Conservation (phyloP, 2,888 invertebrate genomes). For the Dolichopus griseipennis region DNA sequence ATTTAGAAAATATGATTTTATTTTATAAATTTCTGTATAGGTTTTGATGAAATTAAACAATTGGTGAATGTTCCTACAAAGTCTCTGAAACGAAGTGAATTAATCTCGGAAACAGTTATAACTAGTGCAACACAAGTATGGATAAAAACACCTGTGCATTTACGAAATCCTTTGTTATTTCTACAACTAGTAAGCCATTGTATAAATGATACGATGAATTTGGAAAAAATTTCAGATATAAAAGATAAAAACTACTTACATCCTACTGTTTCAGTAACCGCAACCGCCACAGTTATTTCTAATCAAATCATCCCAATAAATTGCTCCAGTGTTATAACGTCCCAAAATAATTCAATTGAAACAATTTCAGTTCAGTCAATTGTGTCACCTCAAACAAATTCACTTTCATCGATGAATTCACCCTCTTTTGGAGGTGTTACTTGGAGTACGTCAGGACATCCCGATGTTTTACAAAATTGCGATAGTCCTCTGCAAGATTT, state of each 20-base stretch:
- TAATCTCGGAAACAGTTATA: slow-evolving; percentile 26
- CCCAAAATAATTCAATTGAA: slow-evolving; percentile 13
- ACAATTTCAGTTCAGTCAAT: slow-evolving; percentile 12
- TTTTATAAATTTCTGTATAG: neutral
- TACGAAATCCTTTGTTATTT: slow-evolving; percentile 28
- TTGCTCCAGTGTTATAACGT: slow-evolving; percentile 14
- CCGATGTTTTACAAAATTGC: neutral
- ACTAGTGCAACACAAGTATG: slow-evolving; percentile 29
- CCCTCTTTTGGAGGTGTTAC: neutral
- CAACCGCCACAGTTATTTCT: slow-evolving; percentile 11
- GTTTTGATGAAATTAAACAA: neutral
- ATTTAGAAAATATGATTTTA: neutral
- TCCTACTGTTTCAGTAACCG: slow-evolving; percentile 15
- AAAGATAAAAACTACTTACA: slow-evolving; percentile 22
- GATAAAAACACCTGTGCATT: slow-evolving; percentile 29
- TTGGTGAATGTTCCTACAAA: neutral
- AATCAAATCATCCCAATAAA: slow-evolving; percentile 16
- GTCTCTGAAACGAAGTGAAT: slow-evolving; percentile 20
- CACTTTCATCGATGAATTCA: slow-evolving; percentile 15
- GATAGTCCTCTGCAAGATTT: slow-evolving; percentile 3
- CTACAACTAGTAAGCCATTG: slow-evolving; percentile 29
- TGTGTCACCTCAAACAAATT: slow-evolving; percentile 15
- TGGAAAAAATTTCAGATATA: slow-evolving; percentile 22
- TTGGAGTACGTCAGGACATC: neutral
- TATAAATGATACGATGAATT: slow-evolving; percentile 27